Base-by-base conservation (phyloP, 2,888 invertebrate species). In the Andrena haemorrhoa region DNA sequence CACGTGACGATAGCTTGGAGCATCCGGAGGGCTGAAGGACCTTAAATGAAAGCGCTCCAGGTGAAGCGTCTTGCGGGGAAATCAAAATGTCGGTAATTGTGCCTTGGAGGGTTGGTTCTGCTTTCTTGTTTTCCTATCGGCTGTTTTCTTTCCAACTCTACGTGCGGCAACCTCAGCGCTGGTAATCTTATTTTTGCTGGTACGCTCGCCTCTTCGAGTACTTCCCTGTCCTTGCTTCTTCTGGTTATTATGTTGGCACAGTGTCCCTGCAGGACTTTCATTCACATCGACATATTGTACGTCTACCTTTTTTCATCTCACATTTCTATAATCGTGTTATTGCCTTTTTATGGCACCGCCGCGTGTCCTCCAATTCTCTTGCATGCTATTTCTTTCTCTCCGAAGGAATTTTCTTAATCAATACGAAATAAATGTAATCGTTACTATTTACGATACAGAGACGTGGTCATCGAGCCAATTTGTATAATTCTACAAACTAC, bases 171-270 rank as follows among this genome's bases (percentile, higher is more conserved):
- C 71, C 51, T 66, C 58, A 41, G 29, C 12, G 31, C 31, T 75
- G 53, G 58, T 77, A 83, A 84, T 84, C 74, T 74, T 65, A 77
- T 84, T 83, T 84, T 83, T 71, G 41, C 63, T 78, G 49, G 33
- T 31, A 23, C 65, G 31, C 41, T 41, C 56, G 53, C 60, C 65
- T 71, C 79, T 47, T 35, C 77, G 49, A 74, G 82, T 66, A 71
- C 35, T 71, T 73, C 33, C 31, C 26, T 26, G 58, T 61, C 53
- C 61, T 69, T 51, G 10, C 23, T 73, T 29, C 33, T 60, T 69
- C 12, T 63, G 8, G 2, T 74, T 77, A 71, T 61, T 68, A 20
- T 60, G 71, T 74, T 82, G 70, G 47, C 47, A 70, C 61, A 60
- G 16, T 12, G 61, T 31, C 20, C 20, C 68, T 65, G 58, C 4